Evolutionary conservation across 1,140 invertebrate genomes (phyloP), one percentile per base, ranked within the genome.

Genomic region (Tachypleus tridentatus): DNA sequence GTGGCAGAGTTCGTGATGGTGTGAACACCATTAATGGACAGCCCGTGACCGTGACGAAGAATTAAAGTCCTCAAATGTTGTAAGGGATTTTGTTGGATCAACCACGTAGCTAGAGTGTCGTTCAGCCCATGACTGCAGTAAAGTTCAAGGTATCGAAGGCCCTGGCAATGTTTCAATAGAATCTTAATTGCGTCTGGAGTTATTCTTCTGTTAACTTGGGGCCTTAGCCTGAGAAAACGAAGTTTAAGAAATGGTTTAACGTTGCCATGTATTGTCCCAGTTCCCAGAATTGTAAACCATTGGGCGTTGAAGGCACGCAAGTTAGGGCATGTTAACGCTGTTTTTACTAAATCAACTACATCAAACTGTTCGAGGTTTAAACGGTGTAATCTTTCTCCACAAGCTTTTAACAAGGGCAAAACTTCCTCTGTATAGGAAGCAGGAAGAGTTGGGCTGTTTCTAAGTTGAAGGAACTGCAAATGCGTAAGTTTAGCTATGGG

Each of bases 31-130:
- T 56, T 62, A 4, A 52, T 59, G 54, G 68, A 66, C 3, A 69
- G 52, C 5, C 68, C 68, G 59, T 72, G 68, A 49, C 71, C 70
- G 61, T 72, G 71, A n/a, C 71, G 65, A 5, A 72, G 9, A 29
- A 71, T 65, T 0, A 72, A 58, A 47, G 62, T 69, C 51, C 64
- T 64, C 4, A 72, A 58, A 5, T 63, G 48, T 3, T 51, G 51
- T 48, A 72, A 65, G 9, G 57, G 53, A 64, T 72, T 72, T 11
- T 48, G 65, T 66, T 67, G 62, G 47, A 64, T 60, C 47, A 72
- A 52, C 63, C 65, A 56, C 10, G 6, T 49, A 2, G 70, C 61
- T 4, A 64, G 47, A 50, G 52, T 10, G 51, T 72, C 71, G 29
- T 61, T 70, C 9, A 72, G 59, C 29, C 69, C 67, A 52, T 62